A percentile compares a stretch with the other conserved stretches of the same genome.
phyloP scores from a whole-genome alignment of 2,113 vertebrate genomes.

The Callipepla squamata region DNA sequence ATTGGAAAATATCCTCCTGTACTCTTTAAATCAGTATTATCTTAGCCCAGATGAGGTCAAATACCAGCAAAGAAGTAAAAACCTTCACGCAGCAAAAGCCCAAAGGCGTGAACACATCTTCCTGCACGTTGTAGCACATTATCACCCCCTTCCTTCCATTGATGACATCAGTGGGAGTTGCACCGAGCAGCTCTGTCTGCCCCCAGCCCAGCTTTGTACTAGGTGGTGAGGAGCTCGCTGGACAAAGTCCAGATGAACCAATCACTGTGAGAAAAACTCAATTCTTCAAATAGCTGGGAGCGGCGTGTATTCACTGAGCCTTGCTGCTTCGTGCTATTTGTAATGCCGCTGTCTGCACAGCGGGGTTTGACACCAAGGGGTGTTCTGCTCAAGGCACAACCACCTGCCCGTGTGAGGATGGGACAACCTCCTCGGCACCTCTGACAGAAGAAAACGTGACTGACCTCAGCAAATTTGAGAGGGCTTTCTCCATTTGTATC shows the following conservation, averaged over 20 bases:
- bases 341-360: not conserved
- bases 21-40: conserved; percentile 12
- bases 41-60: not conserved
- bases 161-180: not conserved
- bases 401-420: not conserved
- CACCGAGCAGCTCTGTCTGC: not conserved
- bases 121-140: not conserved
- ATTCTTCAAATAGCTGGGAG: not conserved
- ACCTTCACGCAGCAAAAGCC: not conserved
- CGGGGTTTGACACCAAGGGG: not conserved
- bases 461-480: not conserved
- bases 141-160: not conserved
- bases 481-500: not conserved
- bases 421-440: not conserved
- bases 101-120: not conserved
- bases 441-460: not conserved
- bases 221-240: not conserved
- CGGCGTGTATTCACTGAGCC: not conserved
- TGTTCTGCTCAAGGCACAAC: not conserved
- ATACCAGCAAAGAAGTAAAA: conserved; percentile 15
- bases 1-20: not conserved
- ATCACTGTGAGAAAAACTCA: not conserved
- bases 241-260: not conserved
- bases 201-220: not conserved
- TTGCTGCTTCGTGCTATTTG: not conserved